A percentile compares a stretch with the other conserved stretches of the same genome.
These are phyloP conservation scores for Microcebus lehilahytsara DNA, from an alignment of 2,113 vertebrate genomes.

Conservation along the genomic window DNA sequence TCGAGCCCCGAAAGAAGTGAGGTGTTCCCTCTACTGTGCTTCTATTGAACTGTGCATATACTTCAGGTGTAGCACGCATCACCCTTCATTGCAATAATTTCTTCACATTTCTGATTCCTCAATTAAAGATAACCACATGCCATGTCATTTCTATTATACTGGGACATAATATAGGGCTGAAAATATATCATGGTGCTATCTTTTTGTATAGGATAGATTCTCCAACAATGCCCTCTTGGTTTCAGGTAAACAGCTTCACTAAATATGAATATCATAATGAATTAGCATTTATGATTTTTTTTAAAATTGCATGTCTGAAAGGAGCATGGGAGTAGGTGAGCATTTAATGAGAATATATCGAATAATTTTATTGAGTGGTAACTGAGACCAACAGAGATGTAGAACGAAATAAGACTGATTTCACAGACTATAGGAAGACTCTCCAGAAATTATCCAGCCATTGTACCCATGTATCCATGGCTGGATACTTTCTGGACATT, in stretches of 20 bases:
- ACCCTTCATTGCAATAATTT: background rate
- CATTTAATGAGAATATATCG: background rate
- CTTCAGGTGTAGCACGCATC: background rate
- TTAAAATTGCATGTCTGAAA: background rate
- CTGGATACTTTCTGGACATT: too few relatives aligned
- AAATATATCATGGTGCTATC: background rate
- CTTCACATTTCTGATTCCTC: background rate
- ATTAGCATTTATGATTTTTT: background rate
- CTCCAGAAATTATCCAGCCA: too few relatives aligned
- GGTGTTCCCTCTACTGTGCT: background rate
- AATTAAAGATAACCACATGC: background rate
- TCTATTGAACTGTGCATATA: background rate
- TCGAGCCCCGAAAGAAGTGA: background rate
- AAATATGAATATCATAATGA: background rate
- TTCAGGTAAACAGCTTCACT: background rate
- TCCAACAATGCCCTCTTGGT: background rate
- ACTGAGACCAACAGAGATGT: background rate
- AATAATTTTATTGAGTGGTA: background rate
- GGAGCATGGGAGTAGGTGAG: background rate
- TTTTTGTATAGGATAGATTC: background rate
- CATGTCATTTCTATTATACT: background rate
- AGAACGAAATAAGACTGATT: background rate
- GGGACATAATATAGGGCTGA: background rate
- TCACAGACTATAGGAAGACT: background rate
- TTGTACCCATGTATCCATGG: too few relatives aligned